Percentiles rank a stretch among this genome's conserved stretches.
Conservation (phyloP, 2,113 vertebrate genomes). For the Pleuronectes platessa region DNA sequence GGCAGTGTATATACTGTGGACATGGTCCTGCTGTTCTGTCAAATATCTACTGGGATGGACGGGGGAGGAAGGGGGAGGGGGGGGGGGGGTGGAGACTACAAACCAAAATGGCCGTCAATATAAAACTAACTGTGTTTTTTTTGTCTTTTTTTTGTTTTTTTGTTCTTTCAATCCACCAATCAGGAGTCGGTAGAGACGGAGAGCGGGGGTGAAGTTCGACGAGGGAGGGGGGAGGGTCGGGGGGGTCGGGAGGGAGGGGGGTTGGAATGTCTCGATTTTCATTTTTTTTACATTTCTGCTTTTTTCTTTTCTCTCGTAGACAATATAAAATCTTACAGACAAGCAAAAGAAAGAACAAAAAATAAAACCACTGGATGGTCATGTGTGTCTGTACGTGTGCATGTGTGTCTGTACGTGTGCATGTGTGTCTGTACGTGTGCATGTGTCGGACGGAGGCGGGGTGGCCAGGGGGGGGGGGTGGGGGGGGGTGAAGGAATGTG, state of each 20-base stretch:
- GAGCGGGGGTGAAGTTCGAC: conserved; percentile 39
- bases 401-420: conserved; percentile 26
- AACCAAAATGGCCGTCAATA: conserved; percentile 80
- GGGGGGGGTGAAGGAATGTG: not conserved
- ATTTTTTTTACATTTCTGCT: conserved; percentile 46
- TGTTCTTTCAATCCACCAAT: conserved; percentile 56
- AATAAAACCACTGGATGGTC: conserved; percentile 55
- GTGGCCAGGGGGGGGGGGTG: not conserved
- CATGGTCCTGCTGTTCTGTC: conserved; percentile 77
- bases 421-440: conserved; percentile 21
- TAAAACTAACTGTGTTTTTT: conserved; percentile 83
- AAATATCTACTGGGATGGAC: conserved; percentile 73
- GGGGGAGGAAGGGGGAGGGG: not conserved
- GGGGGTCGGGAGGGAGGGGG: too few relatives aligned
- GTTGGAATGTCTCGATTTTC: conserved; percentile 65
- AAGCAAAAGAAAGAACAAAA: conserved; percentile 74
- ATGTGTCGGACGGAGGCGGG: conserved; percentile 38
- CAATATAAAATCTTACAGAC: conserved; percentile 85
- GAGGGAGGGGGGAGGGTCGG: not conserved
- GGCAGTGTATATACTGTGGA: conserved; percentile 74
- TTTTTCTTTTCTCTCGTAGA: conserved; percentile 73
- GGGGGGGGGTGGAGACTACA: conserved; percentile 60
- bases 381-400: conserved; percentile 21
- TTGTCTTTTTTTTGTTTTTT: conserved; percentile 22
- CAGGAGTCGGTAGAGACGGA: conserved; percentile 48